Percentiles rank a stretch among this genome's conserved stretches.
Evolutionary conservation across 37 sponge, comb jelly and placozoan species (phyloP).

Genomic region (Agelas oroides): DNA sequence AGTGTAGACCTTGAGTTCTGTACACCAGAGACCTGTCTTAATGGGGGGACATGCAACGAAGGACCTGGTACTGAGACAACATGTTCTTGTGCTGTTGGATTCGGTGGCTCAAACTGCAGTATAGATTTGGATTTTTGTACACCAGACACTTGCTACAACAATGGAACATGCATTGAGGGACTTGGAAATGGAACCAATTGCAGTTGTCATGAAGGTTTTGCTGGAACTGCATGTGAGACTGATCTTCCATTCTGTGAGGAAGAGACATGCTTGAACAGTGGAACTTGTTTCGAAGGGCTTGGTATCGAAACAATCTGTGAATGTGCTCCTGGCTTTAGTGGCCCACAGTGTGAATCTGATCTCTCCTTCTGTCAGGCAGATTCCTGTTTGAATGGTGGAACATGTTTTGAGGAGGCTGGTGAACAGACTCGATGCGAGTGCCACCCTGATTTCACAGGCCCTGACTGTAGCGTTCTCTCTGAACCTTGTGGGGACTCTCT

Average conservation of each 20-base stretch:
- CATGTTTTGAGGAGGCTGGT: conserved; percentile 19
- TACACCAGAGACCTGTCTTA: conserved; percentile 36
- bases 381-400: conserved; percentile 43
- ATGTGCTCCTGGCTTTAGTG: conserved; percentile 30
- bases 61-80: neutral
- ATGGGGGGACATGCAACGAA: conserved; percentile 65
- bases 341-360: conserved; percentile 25
- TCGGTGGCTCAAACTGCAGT: conserved; percentile 49
- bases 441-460: no score
- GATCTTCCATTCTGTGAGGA: conserved; percentile 6
- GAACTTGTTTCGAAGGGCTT: conserved; percentile 8
- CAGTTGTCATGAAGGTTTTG: neutral
- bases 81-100: conserved; percentile 60
- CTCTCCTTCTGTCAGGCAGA: neutral
- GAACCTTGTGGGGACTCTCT: no score
- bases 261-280: neutral
- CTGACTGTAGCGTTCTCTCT: conserved; percentile 9
- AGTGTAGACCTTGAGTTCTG: conserved; percentile 17
- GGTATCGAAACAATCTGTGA: conserved; percentile 18
- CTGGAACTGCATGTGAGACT: neutral
- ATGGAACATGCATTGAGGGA: conserved; percentile 22
- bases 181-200: neutral
- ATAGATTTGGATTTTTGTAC: conserved; percentile 59
- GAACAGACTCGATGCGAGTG: conserved; percentile 5
- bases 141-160: conserved; percentile 44